Evolutionary conservation across 2,113 vertebrate species (phyloP).

Genomic region (Holacanthus passer): DNA sequence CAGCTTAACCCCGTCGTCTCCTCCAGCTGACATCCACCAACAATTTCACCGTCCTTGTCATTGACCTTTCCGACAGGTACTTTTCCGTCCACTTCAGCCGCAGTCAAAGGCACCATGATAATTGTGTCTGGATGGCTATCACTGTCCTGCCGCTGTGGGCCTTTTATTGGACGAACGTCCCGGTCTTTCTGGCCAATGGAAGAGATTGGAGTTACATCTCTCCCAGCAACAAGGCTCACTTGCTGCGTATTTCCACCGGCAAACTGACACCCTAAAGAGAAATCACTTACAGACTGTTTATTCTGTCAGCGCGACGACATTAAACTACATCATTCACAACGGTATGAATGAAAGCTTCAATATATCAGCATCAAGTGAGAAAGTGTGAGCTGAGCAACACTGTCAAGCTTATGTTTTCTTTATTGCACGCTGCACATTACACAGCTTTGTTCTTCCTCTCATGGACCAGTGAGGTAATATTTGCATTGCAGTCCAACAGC

Average conservation of each 20-base stretch:
- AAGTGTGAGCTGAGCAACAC: not conserved
- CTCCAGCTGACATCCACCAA: constrained; percentile 11
- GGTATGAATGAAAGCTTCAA: constrained; percentile 13
- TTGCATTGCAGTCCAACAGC: not conserved
- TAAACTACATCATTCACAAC: not conserved
- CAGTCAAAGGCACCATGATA: constrained; percentile 76
- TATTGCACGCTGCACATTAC: too few relatives aligned
- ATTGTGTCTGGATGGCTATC: constrained; percentile 67
- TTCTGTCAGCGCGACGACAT: not conserved
- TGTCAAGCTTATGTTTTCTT: not conserved
- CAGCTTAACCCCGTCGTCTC: constrained; percentile 1
- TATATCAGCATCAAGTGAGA: not conserved
- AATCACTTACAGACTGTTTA: constrained; percentile 16
- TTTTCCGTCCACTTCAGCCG: constrained; percentile 60
- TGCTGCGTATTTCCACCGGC: constrained; percentile 76
- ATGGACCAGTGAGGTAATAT: not conserved
- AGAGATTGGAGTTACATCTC: constrained; percentile 75
- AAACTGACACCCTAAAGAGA: constrained; percentile 83
- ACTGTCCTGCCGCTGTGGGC: constrained; percentile 34
- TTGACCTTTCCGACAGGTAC: constrained; percentile 55
- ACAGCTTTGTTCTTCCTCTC: too few relatives aligned
- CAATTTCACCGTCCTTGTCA: constrained; percentile 9
- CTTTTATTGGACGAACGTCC: constrained; percentile 76
- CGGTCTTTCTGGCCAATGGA: constrained; percentile 77
- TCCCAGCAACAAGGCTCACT: constrained; percentile 88